Evolutionary conservation across 2,888 invertebrate species (phyloP), one percentile per base, ranked within the genome.

Genomic region (Scaptomyza cyrtandrae): DNA sequence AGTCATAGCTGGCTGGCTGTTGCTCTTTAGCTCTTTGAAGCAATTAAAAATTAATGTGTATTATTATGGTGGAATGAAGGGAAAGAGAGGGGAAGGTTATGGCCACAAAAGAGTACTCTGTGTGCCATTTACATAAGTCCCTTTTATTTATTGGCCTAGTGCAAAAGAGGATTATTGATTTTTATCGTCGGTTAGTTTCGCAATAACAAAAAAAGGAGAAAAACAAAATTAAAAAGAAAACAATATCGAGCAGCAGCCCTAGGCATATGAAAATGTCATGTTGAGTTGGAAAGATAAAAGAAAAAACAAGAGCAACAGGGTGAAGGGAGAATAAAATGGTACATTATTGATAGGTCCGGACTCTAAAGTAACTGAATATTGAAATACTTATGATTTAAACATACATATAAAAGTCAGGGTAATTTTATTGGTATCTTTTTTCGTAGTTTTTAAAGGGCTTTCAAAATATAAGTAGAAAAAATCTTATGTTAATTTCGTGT

Each of bases 81-180:
- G 14, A 2, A 0, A 0, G 14, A 0, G 14, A 7, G 16, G 39
- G 1, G 3, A 3, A 3, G n/a, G 6, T 10, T 5, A 3, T 11
- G 13, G 35, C 54, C 43, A 50, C 52, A 52, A 56, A 45, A 48
- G 11, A 14, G n/a, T 46, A 24, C 19, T n/a, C 41, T 45, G 48
- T 43, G 39, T 9, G 49, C 6, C 50, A 69, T 81, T 82, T 81
- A 62, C 86, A 75, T 78, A 68, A 71, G 66, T 55, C 44, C 56
- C 33, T 14, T 49, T 48, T 78, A 57, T 80, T 82, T 67, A 69
- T 78, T 73, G 57, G 69, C 79, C 70, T 74, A 71, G 67, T 78
- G 82, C 58, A 33, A 72, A 78, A 86, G 85, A 72, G 81, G 84
- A 86, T 86, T 86, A 86, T 86, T 80, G 85, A 88, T 88, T 86